A percentile compares a stretch with the other conserved stretches of the same genome.
Evolutionary conservation across 2,888 invertebrate species (phyloP).

Genomic region (Pristionchus japonicus): DNA sequence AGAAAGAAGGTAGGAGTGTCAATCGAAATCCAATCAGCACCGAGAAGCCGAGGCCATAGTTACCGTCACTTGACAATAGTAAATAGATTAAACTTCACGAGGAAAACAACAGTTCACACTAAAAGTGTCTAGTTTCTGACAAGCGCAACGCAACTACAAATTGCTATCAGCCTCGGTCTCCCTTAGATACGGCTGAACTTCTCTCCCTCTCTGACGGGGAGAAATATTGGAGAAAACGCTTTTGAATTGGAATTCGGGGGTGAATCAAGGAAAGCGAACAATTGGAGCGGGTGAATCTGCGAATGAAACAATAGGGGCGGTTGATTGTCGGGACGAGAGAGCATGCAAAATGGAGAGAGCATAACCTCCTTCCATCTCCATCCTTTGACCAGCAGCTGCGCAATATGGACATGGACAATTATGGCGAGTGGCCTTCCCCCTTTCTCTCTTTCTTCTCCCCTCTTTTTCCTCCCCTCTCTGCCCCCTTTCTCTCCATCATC

Average conservation of each 20-base stretch:
- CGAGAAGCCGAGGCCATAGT: no score
- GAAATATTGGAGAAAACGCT: not conserved
- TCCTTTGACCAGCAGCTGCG: not conserved
- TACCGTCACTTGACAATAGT: no score
- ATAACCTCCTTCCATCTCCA: not conserved
- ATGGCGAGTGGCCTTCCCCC: not conserved
- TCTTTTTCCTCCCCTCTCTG: not conserved
- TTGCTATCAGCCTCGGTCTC: no score
- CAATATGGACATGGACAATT: slow-evolving; percentile 40
- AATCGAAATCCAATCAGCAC: no score
- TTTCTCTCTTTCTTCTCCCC: not conserved
- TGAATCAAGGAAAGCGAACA: not conserved
- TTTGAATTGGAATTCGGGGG: not conserved
- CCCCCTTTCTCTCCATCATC: slow-evolving; percentile 1
- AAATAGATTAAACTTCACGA: no score
- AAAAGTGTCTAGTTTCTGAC: no score
- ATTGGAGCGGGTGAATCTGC: not conserved
- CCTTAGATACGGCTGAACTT: not conserved
- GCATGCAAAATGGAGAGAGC: not conserved
- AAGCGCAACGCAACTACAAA: no score
- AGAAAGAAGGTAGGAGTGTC: no score
- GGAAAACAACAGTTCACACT: no score
- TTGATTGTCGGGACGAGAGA: not conserved
- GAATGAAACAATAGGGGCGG: not conserved
- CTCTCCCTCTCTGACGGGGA: not conserved